Conservation (phyloP, 1,140 invertebrate species). For the Leptinotarsa undecemlineata region DNA sequence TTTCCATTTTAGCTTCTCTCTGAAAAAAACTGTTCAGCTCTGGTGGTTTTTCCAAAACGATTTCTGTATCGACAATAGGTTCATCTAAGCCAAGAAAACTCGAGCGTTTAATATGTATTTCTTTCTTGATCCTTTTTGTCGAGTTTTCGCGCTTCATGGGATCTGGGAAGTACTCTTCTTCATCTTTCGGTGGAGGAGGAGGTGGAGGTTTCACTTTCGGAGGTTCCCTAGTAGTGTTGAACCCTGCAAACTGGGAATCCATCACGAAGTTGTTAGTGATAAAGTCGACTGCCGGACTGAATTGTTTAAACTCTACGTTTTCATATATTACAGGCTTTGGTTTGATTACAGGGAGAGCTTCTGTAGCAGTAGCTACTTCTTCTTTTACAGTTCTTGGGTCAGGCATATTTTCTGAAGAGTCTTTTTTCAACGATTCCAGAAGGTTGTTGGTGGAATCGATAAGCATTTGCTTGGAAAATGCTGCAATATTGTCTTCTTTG, state of each 20-base stretch:
- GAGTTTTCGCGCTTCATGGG: conserved; percentile 73
- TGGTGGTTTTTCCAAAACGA: conserved; percentile 73
- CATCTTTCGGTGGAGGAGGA: conserved; percentile 66
- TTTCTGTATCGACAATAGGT: conserved; percentile 67
- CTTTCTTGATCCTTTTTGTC: conserved; percentile 83
- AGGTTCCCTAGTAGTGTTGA: conserved; percentile 69
- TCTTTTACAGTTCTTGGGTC: conserved; percentile 22
- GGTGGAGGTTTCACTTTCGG: conserved; percentile 86
- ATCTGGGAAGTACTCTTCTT: conserved; percentile 50
- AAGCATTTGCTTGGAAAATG: conserved; percentile 9
- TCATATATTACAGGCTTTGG: conserved; percentile 41
- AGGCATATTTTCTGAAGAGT: conserved; percentile 35
- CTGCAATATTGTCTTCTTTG: background rate
- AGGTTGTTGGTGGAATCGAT: conserved; percentile 34
- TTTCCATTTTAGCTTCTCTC: conserved; percentile 78
- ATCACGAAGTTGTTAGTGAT: conserved; percentile 41
- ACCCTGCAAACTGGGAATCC: conserved; percentile 49
- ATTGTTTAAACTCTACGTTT: conserved; percentile 37
- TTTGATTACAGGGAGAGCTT: conserved; percentile 16
- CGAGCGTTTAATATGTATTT: conserved; percentile 79
- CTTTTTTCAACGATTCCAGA: conserved; percentile 30
- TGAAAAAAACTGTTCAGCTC: conserved; percentile 78
- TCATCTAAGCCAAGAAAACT: conserved; percentile 85
- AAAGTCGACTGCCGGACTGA: conserved; percentile 37
- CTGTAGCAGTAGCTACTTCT: conserved; percentile 12